Percentiles rank a stretch among this genome's conserved stretches.
Evolutionary conservation across 2,113 vertebrate species (phyloP).

Genomic region (Butorides virescens): DNA sequence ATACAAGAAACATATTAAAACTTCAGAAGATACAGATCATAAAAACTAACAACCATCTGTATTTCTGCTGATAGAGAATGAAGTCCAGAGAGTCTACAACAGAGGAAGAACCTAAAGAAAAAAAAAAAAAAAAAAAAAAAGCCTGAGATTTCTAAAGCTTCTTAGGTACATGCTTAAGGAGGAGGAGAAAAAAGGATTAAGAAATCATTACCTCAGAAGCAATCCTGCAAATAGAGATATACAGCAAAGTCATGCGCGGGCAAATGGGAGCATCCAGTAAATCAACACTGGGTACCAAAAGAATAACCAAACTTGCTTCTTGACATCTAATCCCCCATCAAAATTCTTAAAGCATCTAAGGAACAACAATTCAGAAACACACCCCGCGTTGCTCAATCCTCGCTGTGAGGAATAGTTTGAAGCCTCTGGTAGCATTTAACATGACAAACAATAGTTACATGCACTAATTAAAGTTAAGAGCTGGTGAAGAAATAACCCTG

Average conservation of each 20-base stretch:
- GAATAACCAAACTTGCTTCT: neutral
- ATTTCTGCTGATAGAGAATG: neutral
- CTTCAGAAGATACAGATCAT: neutral
- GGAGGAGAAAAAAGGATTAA: neutral
- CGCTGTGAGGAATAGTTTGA: neutral
- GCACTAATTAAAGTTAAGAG: neutral
- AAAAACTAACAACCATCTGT: neutral
- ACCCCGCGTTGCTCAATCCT: neutral
- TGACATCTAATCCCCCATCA: neutral
- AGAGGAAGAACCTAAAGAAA: neutral
- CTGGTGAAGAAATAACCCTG: neutral
- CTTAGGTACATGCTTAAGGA: neutral
- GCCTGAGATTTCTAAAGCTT: neutral
- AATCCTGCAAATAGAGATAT: neutral
- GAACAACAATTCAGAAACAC: neutral
- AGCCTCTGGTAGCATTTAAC: neutral
- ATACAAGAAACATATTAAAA: neutral
- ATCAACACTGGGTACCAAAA: neutral
- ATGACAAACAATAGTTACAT: neutral
- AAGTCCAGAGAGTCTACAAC: neutral
- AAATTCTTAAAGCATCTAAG: neutral
- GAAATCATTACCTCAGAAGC: neutral
- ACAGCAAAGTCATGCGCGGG: neutral
- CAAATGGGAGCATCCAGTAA: neutral
- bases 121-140: neutral